Evolutionary conservation across 2,113 vertebrate species (phyloP).

Genomic region (Meles meles): DNA sequence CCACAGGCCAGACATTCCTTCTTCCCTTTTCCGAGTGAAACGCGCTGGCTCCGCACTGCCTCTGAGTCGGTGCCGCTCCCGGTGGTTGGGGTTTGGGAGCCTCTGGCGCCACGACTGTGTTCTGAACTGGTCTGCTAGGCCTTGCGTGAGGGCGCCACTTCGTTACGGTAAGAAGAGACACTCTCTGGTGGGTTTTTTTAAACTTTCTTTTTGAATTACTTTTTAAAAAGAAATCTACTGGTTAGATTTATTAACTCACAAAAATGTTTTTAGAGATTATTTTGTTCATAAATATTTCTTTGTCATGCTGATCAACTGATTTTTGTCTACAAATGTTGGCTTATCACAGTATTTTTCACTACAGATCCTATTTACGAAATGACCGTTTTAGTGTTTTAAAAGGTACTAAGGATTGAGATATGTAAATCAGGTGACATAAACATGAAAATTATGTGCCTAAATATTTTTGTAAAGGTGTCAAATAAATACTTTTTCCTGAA

Average conservation of each 20-base stretch:
- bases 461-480: constrained; percentile 84
- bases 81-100: background rate
- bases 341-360: constrained; percentile 72
- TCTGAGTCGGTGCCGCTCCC: background rate
- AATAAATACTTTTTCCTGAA: constrained; percentile 82
- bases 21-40: background rate
- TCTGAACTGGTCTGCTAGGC: background rate
- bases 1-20: background rate
- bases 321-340: constrained; percentile 54
- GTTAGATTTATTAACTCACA: constrained; percentile 76
- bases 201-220: constrained; percentile 35
- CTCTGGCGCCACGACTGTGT: rapidly evolving
- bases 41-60: rapidly evolving
- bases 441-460: constrained; percentile 77
- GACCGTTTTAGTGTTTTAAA: constrained; percentile 67
- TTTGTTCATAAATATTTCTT: constrained; percentile 62
- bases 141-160: background rate
- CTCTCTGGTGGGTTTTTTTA: background rate
- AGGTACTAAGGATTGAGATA: constrained; percentile 64
- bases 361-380: constrained; percentile 77
- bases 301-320: constrained; percentile 34
- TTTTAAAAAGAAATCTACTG: constrained; percentile 75
- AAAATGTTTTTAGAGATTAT: constrained; percentile 73
- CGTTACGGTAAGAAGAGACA: background rate
- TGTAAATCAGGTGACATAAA: constrained; percentile 66